Percentiles rank a stretch among this genome's conserved stretches.
phyloP scores from a whole-genome alignment of 2,113 vertebrate species.

The Menidia beryllina region DNA sequence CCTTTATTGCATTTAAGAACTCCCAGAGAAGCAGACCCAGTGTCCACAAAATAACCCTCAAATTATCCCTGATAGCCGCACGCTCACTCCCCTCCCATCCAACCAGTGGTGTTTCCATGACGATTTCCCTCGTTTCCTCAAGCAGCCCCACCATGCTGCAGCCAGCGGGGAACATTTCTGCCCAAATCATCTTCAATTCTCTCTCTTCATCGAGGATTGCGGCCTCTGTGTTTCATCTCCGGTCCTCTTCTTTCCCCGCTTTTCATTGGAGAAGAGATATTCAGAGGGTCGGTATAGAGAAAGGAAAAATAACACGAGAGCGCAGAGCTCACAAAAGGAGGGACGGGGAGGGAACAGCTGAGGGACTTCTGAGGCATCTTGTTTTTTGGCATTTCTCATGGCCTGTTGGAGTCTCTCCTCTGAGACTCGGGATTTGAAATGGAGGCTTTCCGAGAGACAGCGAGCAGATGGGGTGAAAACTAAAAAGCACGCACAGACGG shows the following conservation, averaged over 20 bases:
- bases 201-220: constrained; percentile 48
- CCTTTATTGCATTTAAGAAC: constrained; percentile 34
- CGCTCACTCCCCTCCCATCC: background rate
- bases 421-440: constrained; percentile 56
- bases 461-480: constrained; percentile 51
- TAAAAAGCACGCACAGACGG: constrained; percentile 41
- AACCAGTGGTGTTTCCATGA: constrained; percentile 69
- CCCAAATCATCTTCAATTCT: constrained; percentile 49
- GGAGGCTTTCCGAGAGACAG: constrained; percentile 60
- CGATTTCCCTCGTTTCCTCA: constrained; percentile 67
- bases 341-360: background rate
- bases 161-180: constrained; percentile 49
- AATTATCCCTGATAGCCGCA: constrained; percentile 36
- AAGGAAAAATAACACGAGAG: background rate
- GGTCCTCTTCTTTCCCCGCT: constrained; percentile 3
- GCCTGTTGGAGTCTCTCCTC: constrained; percentile 51
- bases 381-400: constrained; percentile 43
- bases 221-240: constrained; percentile 51
- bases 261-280: constrained; percentile 54
- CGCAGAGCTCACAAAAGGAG: constrained; percentile 14
- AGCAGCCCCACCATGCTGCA: constrained; percentile 28
- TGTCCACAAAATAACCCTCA: constrained; percentile 52
- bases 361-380: constrained; percentile 34
- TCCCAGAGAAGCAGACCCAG: constrained; percentile 23
- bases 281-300: constrained; percentile 17